Base-by-base conservation (phyloP, 2,113 vertebrate species). In the Pterocles gutturalis region DNA sequence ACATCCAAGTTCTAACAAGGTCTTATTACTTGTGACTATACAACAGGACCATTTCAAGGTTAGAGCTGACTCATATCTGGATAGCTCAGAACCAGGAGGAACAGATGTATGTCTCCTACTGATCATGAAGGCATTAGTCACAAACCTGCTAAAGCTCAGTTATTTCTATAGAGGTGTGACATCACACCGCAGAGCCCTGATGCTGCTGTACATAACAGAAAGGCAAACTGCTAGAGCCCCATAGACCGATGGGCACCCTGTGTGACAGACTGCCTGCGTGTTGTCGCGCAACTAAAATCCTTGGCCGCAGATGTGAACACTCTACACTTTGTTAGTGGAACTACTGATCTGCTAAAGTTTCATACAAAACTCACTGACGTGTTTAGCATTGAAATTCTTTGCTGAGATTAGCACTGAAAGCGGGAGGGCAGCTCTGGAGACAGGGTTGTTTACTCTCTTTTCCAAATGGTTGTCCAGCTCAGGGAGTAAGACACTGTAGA, bases 51-150 rank as follows among this genome's bases (percentile, higher is more conserved):
- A 2, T 65, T 71, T 57, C 65, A 71, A 57, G 36, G 28, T n/a
- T n/a, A 85, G 49, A 65, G 19, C 15, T 29, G 43, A 36, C 51
- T 72, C 16, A 24, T 17, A 19, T 20, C 57, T n/a, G 53, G 17
- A 17, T 49, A 75, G 22, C 15, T 61, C 41, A 69, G 67, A 43
- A 61, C 31, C 19, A 55, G 31, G 34, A 70, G 24, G 16, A 88
- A 34, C 7, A 31, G 7, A n/a, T 13, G 9, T 11, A 36, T 14
- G 28, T 29, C 58, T 84, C 15, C 16, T 51, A 19, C 22, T n/a
- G 26, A 26, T 55, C 1, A 0, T 0, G 0, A 64, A 57, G 31
- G 49, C 31, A 36, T 28, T 28, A 43, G 49, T 43, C 49, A 41
- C 4, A 7, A 46, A n/a, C 21, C 17, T 19, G 45, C 13, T 31